phyloP scores from a whole-genome alignment of 2,888 invertebrate species.

The Drosophila subsilvestris region DNA sequence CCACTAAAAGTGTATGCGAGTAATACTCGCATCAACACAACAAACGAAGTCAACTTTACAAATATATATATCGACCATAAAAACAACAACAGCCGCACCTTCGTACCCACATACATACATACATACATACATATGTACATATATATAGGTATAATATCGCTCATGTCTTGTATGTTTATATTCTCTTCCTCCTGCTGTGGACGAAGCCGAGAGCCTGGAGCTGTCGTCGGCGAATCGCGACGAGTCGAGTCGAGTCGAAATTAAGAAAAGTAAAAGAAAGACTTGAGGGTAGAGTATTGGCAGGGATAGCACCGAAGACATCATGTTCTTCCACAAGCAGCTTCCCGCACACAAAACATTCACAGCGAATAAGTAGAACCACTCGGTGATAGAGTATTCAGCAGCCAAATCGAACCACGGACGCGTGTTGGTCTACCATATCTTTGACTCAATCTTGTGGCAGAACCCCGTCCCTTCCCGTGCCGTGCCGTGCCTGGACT shows the following conservation, averaged over 20 bases:
- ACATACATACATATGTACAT: conserved; percentile 17
- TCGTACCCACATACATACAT: conserved; percentile 46
- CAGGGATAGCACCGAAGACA: conserved; percentile 1
- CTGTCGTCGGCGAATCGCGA: conserved; percentile 31
- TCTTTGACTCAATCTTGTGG: conserved; percentile 72
- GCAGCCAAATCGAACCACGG: conserved; percentile 37
- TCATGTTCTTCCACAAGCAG: too few relatives aligned
- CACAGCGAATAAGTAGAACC: background rate
- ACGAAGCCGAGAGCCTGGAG: conserved; percentile 37
- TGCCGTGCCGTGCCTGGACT: conserved; percentile 21
- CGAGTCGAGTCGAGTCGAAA: conserved; percentile 39
- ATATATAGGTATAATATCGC: conserved; percentile 44
- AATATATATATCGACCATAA: conserved; percentile 52
- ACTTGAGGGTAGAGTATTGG: conserved; percentile 11
- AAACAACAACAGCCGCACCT: conserved; percentile 72
- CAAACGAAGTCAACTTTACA: conserved; percentile 63
- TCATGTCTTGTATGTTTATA: conserved; percentile 29
- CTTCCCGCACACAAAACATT: background rate
- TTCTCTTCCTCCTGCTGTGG: conserved; percentile 54
- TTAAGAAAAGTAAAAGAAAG: conserved; percentile 20
- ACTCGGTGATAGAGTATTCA: conserved; percentile 14
- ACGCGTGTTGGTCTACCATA: conserved; percentile 69
- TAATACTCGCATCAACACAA: background rate
- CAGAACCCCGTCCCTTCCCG: conserved; percentile 28
- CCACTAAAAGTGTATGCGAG: background rate